A percentile compares a stretch with the other conserved stretches of the same genome.
Conservation (phyloP, 2,113 vertebrate genomes). For the Dipodomys merriami region DNA sequence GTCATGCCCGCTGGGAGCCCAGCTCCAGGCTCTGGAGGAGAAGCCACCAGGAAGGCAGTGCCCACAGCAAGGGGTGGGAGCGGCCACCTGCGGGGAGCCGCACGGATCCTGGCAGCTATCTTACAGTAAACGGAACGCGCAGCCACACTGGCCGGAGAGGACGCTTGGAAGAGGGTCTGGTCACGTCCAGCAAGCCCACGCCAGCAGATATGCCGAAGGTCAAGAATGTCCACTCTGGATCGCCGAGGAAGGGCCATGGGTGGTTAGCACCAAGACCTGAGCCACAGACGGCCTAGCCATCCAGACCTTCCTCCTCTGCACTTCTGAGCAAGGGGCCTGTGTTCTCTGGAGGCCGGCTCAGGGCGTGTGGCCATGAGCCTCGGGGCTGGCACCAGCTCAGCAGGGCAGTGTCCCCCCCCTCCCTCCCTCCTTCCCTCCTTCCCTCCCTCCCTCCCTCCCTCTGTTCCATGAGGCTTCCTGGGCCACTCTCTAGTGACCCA, state of each 20-base stretch:
- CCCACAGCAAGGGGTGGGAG: too few species aligned
- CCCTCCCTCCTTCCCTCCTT: neutral
- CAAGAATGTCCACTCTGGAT: too few species aligned
- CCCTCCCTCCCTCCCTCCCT: neutral
- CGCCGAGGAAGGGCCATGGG: neutral
- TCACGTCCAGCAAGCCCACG: neutral
- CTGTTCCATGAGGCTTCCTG: fast-evolving
- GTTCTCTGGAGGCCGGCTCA: neutral
- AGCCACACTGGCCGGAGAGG: neutral
- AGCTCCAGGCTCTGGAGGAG: neutral
- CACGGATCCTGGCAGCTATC: too few species aligned
- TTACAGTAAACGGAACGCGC: neutral
- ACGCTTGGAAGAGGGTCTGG: neutral
- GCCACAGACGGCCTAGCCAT: too few species aligned
- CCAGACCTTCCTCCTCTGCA: neutral
- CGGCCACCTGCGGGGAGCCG: too few species aligned
- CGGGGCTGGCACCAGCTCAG: fast-evolving
- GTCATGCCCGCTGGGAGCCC: too few species aligned
- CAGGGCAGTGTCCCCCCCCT: neutral
- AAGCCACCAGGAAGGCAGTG: neutral
- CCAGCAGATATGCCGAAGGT: fast-evolving
- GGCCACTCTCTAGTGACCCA: neutral
- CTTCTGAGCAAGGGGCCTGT: neutral
- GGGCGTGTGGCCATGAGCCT: neutral
- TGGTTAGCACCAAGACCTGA: neutral